Evolutionary conservation across 2,888 invertebrate genomes (phyloP).

Genomic region (Phytoseiulus persimilis): DNA sequence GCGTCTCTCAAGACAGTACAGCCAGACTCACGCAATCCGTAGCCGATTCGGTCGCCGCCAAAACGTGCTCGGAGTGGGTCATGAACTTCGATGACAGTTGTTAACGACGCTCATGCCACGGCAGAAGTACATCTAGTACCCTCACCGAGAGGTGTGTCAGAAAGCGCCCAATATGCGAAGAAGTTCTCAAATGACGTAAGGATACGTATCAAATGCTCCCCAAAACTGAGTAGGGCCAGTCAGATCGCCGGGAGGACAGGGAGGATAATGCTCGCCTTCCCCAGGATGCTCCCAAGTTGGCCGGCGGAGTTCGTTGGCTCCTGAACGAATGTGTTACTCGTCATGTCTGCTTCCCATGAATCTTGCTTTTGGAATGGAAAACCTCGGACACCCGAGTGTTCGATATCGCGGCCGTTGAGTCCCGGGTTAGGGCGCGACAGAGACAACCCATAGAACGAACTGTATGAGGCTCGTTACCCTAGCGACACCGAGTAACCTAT

Average conservation of each 20-base stretch:
- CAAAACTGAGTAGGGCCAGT: too few relatives aligned
- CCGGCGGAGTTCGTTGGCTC: background rate
- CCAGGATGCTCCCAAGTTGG: too few relatives aligned
- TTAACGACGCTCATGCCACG: too few relatives aligned
- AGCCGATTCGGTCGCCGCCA: background rate
- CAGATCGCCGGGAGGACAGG: too few relatives aligned
- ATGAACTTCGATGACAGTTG: too few relatives aligned
- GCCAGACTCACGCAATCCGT: background rate
- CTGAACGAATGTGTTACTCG: background rate
- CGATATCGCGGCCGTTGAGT: background rate
- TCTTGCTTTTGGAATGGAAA: background rate
- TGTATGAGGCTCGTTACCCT: background rate
- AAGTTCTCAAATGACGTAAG: too few relatives aligned
- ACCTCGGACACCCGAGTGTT: background rate
- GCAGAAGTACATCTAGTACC: too few relatives aligned
- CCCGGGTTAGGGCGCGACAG: background rate
- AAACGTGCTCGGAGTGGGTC: background rate
- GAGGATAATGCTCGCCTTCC: too few relatives aligned
- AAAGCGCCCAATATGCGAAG: too few relatives aligned
- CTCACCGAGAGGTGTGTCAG: too few relatives aligned
- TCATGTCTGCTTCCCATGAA: background rate
- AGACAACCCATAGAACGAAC: background rate
- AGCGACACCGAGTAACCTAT: background rate
- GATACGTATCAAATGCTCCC: too few relatives aligned
- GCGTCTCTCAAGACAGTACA: background rate